A percentile compares a stretch with the other conserved stretches of the same genome.
Evolutionary conservation across 2,797 vertebrate species (phyloP).

Genomic region (Hemitrygon akajei): DNA sequence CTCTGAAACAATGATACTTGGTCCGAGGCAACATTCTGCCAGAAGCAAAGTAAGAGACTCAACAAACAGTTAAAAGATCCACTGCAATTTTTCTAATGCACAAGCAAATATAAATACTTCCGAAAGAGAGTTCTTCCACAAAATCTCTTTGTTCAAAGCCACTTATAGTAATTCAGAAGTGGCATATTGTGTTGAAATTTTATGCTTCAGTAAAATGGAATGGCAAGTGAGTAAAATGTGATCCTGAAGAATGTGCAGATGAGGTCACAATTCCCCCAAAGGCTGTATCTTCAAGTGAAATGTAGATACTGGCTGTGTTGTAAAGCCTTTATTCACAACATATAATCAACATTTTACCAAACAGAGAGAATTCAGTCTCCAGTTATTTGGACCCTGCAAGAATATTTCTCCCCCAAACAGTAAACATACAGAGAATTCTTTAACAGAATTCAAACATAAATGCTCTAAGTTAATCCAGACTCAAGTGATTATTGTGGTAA

Average conservation of each 20-base stretch:
- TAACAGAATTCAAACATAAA: neutral
- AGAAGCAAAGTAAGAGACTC: neutral
- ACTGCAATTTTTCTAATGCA: neutral
- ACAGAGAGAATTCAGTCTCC: neutral
- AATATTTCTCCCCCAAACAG: neutral
- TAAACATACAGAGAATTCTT: neutral
- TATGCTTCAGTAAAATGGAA: neutral
- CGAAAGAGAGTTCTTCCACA: neutral
- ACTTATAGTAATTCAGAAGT: neutral
- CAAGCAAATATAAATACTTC: neutral
- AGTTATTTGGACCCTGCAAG: neutral
- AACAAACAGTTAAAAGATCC: neutral
- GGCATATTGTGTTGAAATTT: neutral
- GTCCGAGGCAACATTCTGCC: neutral
- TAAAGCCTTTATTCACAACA: neutral
- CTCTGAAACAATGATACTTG: neutral
- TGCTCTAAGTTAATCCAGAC: neutral
- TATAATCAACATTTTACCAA: neutral
- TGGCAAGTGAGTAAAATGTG: neutral
- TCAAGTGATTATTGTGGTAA: neutral
- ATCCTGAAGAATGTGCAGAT: neutral
- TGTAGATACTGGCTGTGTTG: neutral
- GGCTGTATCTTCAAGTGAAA: neutral
- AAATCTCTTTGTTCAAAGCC: neutral
- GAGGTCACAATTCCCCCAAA: neutral